Evolutionary conservation across 2,797 vertebrate species (phyloP), one percentile per base, ranked within the genome.

Genomic region (Bradypus variegatus): DNA sequence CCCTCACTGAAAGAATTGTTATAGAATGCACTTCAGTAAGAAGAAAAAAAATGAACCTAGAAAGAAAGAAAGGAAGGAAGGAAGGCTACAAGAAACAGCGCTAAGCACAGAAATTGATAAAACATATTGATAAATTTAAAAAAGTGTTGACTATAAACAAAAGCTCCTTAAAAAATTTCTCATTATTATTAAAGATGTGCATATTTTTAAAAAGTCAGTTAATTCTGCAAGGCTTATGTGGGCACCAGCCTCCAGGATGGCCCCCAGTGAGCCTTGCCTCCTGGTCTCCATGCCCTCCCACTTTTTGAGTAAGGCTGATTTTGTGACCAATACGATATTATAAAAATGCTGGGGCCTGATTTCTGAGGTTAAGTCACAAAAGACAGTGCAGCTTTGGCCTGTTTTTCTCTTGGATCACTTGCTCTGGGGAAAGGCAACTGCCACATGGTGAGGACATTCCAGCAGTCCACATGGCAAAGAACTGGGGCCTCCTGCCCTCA

Each of bases 21-120:
- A 38, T 79, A 41, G 48, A 67, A 90, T 86, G 12, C 60, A 33
- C 25, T 69, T 86, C 27, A 75, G 25, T 21, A 55, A 78, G 58
- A 88, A 92, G 50, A 89, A 86, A 89, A 89, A 88, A 89, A 88
- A 82, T 86, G 45, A 86, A 78, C 25, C 31, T 25, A 41, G n/a
- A 69, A 69, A 82, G 67, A 85, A 58, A 82, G 9, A n/a, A n/a
- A n/a, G n/a, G n/a, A n/a, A n/a, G n/a, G n/a, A n/a, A n/a, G 8
- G 50, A 65, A 92, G 36, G 14, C 33, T 78, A 64, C 2, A 86
- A 88, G 76, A 86, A 79, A 70, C 21, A 83, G 27, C 33, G 16
- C 25, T 89, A 84, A 70, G 31, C 21, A 45, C 31, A 86, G 53
- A 91, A 65, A 45, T 33, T 33, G 41, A 76, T 81, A 84, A 91